Conservation (phyloP, 2,113 vertebrate genomes). For the Perca flavescens region DNA sequence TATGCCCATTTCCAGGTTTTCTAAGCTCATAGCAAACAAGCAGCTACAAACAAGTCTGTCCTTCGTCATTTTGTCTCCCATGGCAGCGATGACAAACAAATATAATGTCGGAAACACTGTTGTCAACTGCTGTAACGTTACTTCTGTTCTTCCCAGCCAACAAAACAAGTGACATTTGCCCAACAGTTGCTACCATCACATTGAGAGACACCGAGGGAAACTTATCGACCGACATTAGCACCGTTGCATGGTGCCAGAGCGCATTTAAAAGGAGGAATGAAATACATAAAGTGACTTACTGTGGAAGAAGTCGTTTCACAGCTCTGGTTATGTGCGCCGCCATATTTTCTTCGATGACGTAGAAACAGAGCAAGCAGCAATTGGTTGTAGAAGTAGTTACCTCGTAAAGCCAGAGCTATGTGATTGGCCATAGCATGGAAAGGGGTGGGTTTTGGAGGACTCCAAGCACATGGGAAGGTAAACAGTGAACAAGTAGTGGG, state of each 20-base stretch:
- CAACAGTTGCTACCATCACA: neutral
- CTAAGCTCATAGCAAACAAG: neutral
- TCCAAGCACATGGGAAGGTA: slow-evolving; percentile 62
- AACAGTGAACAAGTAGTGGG: slow-evolving; percentile 28
- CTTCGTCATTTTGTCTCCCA: too few relatives aligned
- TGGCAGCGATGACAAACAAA: neutral
- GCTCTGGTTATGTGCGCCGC: slow-evolving; percentile 73
- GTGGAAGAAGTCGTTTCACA: slow-evolving; percentile 53
- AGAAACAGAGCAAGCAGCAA: slow-evolving; percentile 4
- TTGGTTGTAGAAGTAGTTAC: slow-evolving; percentile 60
- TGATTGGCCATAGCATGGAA: slow-evolving; percentile 63
- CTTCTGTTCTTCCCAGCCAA: neutral
- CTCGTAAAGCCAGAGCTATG: neutral
- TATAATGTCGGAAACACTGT: neutral
- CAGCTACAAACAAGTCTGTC: neutral
- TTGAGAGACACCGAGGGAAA: neutral
- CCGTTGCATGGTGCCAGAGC: too few relatives aligned
- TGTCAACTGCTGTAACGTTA: neutral
- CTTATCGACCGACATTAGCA: neutral
- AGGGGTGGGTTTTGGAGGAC: slow-evolving; percentile 27
- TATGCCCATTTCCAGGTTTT: neutral
- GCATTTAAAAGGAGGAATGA: neutral
- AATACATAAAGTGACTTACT: slow-evolving; percentile 81
- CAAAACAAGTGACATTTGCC: neutral
- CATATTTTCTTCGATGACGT: slow-evolving; percentile 76